These are phyloP conservation scores for Drosophila trapezifrons DNA, from an alignment of 1,140 invertebrate genomes.

Conservation along the genomic window DNA sequence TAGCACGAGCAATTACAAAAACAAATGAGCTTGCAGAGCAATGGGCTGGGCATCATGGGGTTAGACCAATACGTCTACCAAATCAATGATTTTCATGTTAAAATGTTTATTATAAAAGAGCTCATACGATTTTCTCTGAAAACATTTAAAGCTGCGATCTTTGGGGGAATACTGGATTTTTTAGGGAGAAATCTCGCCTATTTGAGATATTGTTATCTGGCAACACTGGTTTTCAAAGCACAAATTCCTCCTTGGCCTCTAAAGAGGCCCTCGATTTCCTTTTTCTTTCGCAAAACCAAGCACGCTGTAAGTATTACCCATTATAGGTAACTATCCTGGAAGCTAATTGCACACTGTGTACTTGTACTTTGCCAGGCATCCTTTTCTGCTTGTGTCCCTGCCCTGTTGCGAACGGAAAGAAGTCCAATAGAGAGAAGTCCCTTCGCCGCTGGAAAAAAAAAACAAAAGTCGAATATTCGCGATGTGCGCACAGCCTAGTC, in stretches of 20 bases:
- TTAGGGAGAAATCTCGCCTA: no score
- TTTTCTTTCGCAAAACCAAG: not conserved
- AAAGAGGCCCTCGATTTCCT: not conserved
- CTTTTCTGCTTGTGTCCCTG: no score
- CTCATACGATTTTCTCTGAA: no score
- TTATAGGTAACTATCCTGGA: not conserved
- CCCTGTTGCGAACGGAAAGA: not conserved
- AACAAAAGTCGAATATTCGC: not conserved
- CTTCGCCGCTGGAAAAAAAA: not conserved
- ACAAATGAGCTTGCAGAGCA: no score
- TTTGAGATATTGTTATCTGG: no score
- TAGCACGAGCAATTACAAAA: no score
- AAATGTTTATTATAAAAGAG: no score
- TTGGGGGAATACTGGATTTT: no score
- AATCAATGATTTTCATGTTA: no score
- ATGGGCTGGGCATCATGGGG: no score
- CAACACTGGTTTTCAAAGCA: conserved; percentile 12
- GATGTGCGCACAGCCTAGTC: conserved; percentile 78
- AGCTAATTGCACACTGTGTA: not conserved
- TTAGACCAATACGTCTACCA: no score
- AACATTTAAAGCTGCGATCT: no score
- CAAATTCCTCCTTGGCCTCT: not conserved
- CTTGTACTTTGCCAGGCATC: not conserved
- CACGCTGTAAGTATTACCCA: not conserved
- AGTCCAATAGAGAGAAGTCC: not conserved